Conservation (phyloP, 2,888 invertebrate genomes). For the Acanthacorydalis orientalis region DNA sequence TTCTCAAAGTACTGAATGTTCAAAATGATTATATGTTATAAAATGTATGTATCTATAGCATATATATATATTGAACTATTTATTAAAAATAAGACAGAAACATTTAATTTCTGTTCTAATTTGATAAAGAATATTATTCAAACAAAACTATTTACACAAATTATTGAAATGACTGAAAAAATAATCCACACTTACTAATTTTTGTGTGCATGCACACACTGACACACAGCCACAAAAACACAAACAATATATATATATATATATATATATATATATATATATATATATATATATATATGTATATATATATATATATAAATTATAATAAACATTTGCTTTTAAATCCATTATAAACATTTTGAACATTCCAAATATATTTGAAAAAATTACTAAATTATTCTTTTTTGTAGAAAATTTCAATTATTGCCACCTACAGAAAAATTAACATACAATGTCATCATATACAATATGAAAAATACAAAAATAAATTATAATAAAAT, state of each 20-base stretch:
- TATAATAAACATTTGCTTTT: background rate
- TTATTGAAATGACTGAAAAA: no score
- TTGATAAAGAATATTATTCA: no score
- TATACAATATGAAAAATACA: background rate
- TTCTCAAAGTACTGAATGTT: conserved; percentile 1
- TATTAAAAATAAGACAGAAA: no score
- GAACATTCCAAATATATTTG: background rate
- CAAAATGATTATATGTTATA: conserved; percentile 2
- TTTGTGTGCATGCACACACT: no score
- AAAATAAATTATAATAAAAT: conserved; percentile 5
- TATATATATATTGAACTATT: background rate
- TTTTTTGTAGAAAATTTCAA: background rate
- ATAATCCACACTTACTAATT: no score
- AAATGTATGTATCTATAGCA: background rate
- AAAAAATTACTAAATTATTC: background rate
- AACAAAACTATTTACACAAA: no score
- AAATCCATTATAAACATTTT: background rate
- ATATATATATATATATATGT: no score
- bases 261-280: no score
- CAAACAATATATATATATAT: no score
- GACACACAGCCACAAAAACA: no score
- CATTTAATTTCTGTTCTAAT: background rate
- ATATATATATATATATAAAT: background rate
- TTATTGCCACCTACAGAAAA: no score
- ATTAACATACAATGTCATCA: no score